Evolutionary conservation across 2,113 vertebrate genomes (phyloP).

Genomic region (Baryphthengus martii): DNA sequence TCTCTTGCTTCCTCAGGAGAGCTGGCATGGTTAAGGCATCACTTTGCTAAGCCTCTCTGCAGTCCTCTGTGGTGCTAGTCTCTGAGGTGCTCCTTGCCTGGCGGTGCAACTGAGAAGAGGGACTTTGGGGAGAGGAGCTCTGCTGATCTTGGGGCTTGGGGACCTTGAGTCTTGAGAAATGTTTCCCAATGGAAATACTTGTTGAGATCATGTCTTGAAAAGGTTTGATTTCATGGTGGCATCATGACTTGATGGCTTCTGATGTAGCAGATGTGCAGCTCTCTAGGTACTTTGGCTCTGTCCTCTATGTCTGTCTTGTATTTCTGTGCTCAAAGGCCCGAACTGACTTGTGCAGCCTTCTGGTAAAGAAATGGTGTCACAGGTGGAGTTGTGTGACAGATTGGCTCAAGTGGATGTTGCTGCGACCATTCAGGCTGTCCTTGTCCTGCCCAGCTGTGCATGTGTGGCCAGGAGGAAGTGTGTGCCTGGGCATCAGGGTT

Average conservation of each 20-base stretch:
- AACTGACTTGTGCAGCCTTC: background rate
- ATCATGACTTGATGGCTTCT: background rate
- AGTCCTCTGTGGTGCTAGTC: background rate
- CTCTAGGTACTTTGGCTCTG: background rate
- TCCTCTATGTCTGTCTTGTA: background rate
- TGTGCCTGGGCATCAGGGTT: background rate
- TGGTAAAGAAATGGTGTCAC: background rate
- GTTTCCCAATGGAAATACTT: background rate
- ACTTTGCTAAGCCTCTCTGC: background rate
- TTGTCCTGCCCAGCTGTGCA: background rate
- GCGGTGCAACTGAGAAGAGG: background rate
- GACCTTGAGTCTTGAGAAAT: rapidly evolving
- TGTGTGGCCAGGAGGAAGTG: background rate
- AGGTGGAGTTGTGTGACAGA: background rate
- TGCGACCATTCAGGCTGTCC: background rate
- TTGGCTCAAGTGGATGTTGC: background rate
- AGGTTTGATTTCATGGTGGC: background rate
- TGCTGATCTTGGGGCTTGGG: background rate
- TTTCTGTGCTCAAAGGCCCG: background rate
- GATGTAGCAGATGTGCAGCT: background rate
- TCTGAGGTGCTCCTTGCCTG: background rate
- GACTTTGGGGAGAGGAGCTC: background rate
- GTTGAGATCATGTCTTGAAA: background rate
- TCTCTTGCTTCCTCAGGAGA: background rate
- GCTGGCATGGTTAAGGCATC: rapidly evolving